Evolutionary conservation across 2,113 vertebrate genomes (phyloP).

Genomic region (Pygoscelis adeliae): DNA sequence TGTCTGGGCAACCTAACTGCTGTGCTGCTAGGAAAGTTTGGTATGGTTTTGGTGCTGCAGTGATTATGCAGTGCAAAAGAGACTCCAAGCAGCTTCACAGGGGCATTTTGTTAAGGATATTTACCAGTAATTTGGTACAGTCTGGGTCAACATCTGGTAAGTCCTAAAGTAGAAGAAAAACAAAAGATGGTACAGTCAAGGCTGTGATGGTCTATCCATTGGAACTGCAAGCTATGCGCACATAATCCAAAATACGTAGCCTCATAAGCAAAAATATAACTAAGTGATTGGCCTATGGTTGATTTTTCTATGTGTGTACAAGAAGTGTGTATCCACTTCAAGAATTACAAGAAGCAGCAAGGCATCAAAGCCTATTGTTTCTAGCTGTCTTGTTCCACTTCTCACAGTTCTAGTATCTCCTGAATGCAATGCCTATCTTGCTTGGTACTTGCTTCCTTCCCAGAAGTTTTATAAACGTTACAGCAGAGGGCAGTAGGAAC

Average conservation of each 20-base stretch:
- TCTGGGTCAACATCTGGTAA: neutral
- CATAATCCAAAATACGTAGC: neutral
- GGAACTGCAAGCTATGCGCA: neutral
- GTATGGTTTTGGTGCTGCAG: neutral
- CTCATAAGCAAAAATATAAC: neutral
- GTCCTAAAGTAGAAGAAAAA: neutral
- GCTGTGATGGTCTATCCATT: neutral
- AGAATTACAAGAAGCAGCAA: neutral
- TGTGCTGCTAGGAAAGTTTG: neutral
- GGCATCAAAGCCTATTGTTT: neutral
- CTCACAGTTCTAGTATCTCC: neutral
- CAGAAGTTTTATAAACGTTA: neutral
- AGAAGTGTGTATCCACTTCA: neutral
- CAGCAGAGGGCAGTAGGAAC: slow-evolving; percentile 62
- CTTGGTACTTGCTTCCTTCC: neutral
- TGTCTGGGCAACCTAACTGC: neutral
- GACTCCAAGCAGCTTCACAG: neutral
- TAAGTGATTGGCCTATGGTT: neutral
- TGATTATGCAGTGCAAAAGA: neutral
- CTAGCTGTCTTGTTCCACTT: neutral
- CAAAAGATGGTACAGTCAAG: neutral
- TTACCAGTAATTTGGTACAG: neutral
- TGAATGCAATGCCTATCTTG: neutral
- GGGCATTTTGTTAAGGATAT: neutral
- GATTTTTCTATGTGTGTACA: neutral